A percentile compares a stretch with the other conserved stretches of the same genome.
phyloP scores from a whole-genome alignment of 1,140 invertebrate species.

The Listronotus bonariensis region DNA sequence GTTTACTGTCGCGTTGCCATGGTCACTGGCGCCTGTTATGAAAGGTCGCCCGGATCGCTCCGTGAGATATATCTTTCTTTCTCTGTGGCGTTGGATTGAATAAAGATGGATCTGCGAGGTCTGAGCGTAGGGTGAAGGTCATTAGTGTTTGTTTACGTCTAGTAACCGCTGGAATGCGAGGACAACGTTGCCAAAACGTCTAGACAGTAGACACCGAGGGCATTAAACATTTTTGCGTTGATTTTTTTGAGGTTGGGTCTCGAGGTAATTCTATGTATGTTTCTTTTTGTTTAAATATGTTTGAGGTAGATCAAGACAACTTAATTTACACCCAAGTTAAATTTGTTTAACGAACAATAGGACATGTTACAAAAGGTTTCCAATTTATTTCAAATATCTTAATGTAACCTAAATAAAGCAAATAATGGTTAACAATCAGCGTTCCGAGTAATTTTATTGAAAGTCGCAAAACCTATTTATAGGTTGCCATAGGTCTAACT shows the following conservation, averaged over 20 bases:
- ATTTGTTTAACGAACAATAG: too few relatives aligned
- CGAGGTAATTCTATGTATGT: too few relatives aligned
- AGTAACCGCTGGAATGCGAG: not conserved
- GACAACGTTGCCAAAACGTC: not conserved
- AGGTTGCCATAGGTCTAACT: not conserved
- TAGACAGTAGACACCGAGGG: not conserved
- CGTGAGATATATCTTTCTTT: not conserved
- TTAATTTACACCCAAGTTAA: too few relatives aligned
- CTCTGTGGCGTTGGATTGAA: not conserved
- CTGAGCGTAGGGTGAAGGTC: not conserved
- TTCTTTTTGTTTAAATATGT: too few relatives aligned
- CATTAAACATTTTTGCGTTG: not conserved
- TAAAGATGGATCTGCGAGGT: not conserved
- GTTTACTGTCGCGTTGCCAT: not conserved
- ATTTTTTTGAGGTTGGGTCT: not conserved
- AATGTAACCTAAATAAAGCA: too few relatives aligned
- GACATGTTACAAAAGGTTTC: too few relatives aligned
- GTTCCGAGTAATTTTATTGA: too few relatives aligned
- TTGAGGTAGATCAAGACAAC: too few relatives aligned
- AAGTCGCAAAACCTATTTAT: not conserved
- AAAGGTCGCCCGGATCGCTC: too few relatives aligned
- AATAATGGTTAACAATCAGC: too few relatives aligned
- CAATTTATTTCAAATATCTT: too few relatives aligned
- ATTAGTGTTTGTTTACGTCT: slow-evolving; percentile 1
- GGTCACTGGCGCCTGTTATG: not conserved